Evolutionary conservation across 1,140 invertebrate species (phyloP).

Genomic region (Yoshiicerus persimilis): DNA sequence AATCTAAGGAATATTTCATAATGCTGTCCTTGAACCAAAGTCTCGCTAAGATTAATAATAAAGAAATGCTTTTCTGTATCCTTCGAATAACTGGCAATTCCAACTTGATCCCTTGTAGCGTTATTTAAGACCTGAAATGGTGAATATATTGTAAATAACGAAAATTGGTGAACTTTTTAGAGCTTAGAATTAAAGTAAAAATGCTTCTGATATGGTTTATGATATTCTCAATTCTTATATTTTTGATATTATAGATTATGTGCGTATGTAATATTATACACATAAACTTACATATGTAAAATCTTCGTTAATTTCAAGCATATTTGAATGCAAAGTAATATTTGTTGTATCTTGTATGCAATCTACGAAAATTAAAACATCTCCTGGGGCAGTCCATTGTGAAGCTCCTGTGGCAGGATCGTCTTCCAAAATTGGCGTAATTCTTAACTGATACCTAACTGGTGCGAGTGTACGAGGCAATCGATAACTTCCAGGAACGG

Average conservation of each 20-base stretch:
- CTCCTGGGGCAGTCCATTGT: slow-evolving; percentile 56
- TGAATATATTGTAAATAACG: background rate
- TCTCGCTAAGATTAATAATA: slow-evolving; percentile 65
- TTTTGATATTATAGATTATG: too few species aligned
- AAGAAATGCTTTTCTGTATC: slow-evolving; percentile 66
- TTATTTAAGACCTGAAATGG: background rate
- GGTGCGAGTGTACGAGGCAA: slow-evolving; percentile 23
- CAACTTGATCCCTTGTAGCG: background rate
- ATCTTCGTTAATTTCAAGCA: slow-evolving; percentile 63
- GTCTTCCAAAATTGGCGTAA: slow-evolving; percentile 19
- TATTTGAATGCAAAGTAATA: slow-evolving; percentile 72
- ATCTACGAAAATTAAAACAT: slow-evolving; percentile 67
- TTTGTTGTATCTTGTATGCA: slow-evolving; percentile 66
- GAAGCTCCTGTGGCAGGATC: slow-evolving; percentile 34
- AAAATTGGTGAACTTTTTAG: background rate
- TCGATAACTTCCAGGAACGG: background rate
- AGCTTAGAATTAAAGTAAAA: too few species aligned
- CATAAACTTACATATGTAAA: background rate
- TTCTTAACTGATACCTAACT: background rate
- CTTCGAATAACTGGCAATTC: background rate
- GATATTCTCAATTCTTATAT: too few species aligned
- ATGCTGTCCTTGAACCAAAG: slow-evolving; percentile 59
- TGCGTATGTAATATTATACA: too few species aligned
- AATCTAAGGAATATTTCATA: slow-evolving; percentile 67
- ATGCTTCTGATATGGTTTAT: too few species aligned